Evolutionary conservation across 1,140 invertebrate genomes (phyloP), one percentile per base, ranked within the genome.

Genomic region (Drosophila bifasciata): DNA sequence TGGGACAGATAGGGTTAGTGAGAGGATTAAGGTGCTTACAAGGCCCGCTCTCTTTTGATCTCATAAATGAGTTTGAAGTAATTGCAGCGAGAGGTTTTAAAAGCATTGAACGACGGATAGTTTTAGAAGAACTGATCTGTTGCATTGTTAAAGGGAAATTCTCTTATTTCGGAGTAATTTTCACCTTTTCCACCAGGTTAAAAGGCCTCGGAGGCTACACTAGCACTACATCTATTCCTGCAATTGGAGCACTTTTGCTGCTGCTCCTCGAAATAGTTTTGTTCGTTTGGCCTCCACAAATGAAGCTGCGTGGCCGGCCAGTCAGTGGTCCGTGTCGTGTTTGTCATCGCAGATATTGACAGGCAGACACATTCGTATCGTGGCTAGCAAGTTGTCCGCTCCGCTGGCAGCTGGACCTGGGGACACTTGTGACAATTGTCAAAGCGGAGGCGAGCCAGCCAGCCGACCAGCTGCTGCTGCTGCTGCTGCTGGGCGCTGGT

Each of bases 391-490:
- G 43, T 66, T 49, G 66, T 57, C 36, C 41, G 53, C 28, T 64
- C 46, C 41, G 36, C 51, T 74, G 70, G 45, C 64, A 63, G 28
- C 44, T 41, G 36, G 32, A 59, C 17, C 44, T 41, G 36, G 39
- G 19, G 76, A 71, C 75, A 78, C 51, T 57, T 79, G 63, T 79
- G 76, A 78, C 76, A 78, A 73, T 75, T 75, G 77, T 59, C 55
- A 28, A 58, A 49, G 55, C 59, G 71, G 56, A 67, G 44, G 32
- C 55, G 36, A 55, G 40, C 25, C 61, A 36, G 32, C 39, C 64
- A 68, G 52, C 39, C 48, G 40, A 32, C 45, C 56, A 60, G 40
- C 19, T 44, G 68, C 40, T 41, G 32, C 16, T 15, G 36, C 45
- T 17, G 21, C 51, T 32, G 41, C 69, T 62, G 70, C 48, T 76